Base-by-base conservation (phyloP, 2,113 vertebrate species). In the Campylorhamphus procurvoides region DNA sequence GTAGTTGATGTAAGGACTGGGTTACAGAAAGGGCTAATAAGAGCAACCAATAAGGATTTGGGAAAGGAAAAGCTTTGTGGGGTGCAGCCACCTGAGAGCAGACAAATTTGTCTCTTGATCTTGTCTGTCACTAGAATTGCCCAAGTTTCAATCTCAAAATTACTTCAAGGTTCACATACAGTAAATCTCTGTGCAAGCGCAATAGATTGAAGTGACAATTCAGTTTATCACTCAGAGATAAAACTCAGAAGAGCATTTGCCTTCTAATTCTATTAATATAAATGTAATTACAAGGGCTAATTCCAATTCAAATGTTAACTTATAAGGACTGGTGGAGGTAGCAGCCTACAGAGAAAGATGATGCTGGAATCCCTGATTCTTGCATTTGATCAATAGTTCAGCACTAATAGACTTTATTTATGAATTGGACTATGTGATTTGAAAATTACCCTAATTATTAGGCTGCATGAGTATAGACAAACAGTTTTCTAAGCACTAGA, bases 141-240 rank as follows among this genome's bases (percentile, higher is more conserved):
- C 88, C 74, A 87, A 75, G 49, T 89, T 89, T 91, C 90, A 80
- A 59, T 64, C 96, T 96, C 84, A 92, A 72, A 94, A 93, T 89
- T 92, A 75, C 73, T 67, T 69, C 0, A 4, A 79, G 91, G 68
- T 89, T 92, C 96, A 69, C 86, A 69, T 55, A 72, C 4, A 89
- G 84, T 92, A 94, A 97, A 96, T 97, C 93, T 96, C 96, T 90
- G 89, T 95, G 94, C 59, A 94, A 91, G 73, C 15, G 22, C 68
- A 83, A 80, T 86, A 95, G 91, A 94, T 94, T 93, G 95, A 96
- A 90, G 95, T 83, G 94, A 97, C 94, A 95, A 86, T 95, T 90
- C 95, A 91, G 96, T 97, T 97, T 97, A 97, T 97, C 93, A 84
- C 72, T 84, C 33, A 82, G 91, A 98, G 93, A 97, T 97, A 97